Evolutionary conservation across 2,113 vertebrate species (phyloP).

Genomic region (Ia io): DNA sequence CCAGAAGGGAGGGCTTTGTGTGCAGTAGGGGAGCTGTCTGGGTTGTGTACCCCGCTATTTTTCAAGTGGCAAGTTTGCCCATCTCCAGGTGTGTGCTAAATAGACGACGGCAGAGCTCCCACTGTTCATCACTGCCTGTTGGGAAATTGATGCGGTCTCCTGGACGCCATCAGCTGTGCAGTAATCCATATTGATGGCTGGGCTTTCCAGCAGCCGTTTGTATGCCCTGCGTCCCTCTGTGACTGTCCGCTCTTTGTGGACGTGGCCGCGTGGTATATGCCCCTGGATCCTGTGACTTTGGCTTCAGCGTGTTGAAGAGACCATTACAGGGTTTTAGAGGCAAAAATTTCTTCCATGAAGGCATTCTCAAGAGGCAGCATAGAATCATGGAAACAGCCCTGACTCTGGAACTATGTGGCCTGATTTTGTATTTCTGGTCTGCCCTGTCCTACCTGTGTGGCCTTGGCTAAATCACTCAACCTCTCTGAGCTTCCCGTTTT

Average conservation of each 20-base stretch:
- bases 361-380: background rate
- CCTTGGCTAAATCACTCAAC: background rate
- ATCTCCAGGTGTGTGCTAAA: background rate
- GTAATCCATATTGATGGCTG: constrained; percentile 14
- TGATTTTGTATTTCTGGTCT: background rate
- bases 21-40: background rate
- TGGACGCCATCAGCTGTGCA: background rate
- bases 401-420: background rate
- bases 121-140: background rate
- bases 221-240: background rate
- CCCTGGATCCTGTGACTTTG: background rate
- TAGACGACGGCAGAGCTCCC: background rate
- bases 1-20: background rate
- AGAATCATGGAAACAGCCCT: background rate
- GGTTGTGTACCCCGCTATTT: background rate
- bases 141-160: background rate
- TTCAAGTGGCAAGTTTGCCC: background rate
- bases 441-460: background rate
- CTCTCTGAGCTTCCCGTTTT: constrained; percentile 18
- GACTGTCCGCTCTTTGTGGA: background rate
- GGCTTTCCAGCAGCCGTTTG: background rate
- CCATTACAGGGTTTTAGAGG: background rate
- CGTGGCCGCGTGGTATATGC: background rate
- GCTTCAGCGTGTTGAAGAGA: background rate
- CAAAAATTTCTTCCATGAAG: background rate